Evolutionary conservation across 1,140 invertebrate genomes (phyloP), one percentile per base, ranked within the genome.

Genomic region (Zaprionus camerounensis): DNA sequence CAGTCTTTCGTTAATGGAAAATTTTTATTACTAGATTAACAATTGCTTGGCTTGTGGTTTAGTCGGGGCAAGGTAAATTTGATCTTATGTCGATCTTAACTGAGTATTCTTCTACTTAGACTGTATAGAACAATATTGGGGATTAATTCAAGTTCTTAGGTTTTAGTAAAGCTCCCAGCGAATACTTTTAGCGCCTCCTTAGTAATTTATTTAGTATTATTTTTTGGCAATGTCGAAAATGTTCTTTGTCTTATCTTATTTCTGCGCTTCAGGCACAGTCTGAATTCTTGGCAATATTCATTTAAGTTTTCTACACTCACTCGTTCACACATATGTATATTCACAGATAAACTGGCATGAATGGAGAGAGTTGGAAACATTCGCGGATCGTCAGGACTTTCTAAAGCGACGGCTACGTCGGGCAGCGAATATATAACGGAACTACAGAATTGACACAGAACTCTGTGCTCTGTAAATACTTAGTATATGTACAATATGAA

Each of bases 281-380:
- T 38, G 13, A 38, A 15, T 15, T 38, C 12, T 15, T 15, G 4
- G 13, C 36, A 15, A 38, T 38, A 38, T 15, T 38, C 36, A 13
- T 38, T 38, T 15, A 38, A 38, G 0, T 13, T 13, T 13, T 38
- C 12, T 2, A 44, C 38, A 15, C n/a, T 44, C 38, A 15, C 38
- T 31, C 24, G 5, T 13, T 31, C 12, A 28, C 38, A 20, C 38
- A 15, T 6, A 38, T 9, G 1, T 20, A 22, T 22, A 34, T 49
- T 55, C 9, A 17, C 65, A 93, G 93, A 91, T 94, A 64, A 80
- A 83, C 70, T 94, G 93, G 93, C 76, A 92, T 68, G 93, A 94
- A 76, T 93, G 92, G 91, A 78, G 87, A 1, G 76, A 69, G 28
- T 64, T 82, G 73, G 91, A 92, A 71, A 92, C 70, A 0, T 36